Evolutionary conservation across 2,113 vertebrate species (phyloP).

Genomic region (Oncorhynchus kisutch): DNA sequence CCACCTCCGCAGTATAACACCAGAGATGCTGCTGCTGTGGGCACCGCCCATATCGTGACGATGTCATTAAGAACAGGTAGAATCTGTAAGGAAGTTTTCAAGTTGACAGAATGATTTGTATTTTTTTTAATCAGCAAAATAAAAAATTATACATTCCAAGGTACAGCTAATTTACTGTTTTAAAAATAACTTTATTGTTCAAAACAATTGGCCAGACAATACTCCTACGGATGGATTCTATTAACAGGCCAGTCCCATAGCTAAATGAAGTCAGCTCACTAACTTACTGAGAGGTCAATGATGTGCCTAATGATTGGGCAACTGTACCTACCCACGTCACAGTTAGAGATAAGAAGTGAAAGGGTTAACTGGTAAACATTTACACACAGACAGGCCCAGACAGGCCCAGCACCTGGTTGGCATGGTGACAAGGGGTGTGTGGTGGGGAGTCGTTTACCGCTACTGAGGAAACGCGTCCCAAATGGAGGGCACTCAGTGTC

Average conservation of each 20-base stretch:
- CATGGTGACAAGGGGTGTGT: constrained; percentile 38
- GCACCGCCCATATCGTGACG: too few relatives aligned
- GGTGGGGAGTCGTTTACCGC: neutral
- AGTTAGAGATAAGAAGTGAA: constrained; percentile 1
- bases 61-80: too few relatives aligned
- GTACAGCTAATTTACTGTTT: too few relatives aligned
- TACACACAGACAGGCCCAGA: neutral
- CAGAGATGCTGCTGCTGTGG: too few relatives aligned
- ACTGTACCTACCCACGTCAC: neutral
- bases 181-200: too few relatives aligned
- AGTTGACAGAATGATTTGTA: fast-evolving
- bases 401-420: constrained; percentile 32
- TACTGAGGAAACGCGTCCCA: neutral
- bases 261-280: too few relatives aligned
- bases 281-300: neutral
- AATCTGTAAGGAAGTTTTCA: too few relatives aligned
- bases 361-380: constrained; percentile 11
- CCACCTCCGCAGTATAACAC: too few relatives aligned
- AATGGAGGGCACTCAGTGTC: too few relatives aligned
- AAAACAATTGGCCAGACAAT: neutral
- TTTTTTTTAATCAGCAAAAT: too few relatives aligned
- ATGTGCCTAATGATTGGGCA: neutral
- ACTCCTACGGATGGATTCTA: neutral
- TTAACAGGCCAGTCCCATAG: too few relatives aligned
- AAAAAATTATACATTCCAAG: too few relatives aligned